Conservation (phyloP, 2,113 vertebrate genomes). For the Struthidea cinerea region DNA sequence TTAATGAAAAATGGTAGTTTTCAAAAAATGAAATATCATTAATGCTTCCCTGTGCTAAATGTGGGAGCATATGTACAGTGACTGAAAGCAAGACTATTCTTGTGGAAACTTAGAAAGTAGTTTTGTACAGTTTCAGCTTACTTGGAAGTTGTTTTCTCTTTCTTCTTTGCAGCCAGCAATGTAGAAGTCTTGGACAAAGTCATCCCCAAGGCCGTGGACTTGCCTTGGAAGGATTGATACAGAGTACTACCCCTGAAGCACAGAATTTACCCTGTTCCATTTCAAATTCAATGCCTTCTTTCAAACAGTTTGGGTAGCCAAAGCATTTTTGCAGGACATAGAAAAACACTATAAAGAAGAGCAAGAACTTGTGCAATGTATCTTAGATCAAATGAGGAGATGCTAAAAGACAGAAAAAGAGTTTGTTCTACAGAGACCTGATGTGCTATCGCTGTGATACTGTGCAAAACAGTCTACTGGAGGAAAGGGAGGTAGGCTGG, state of each 20-base stretch:
- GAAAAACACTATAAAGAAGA: background rate
- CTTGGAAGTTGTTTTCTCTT: background rate
- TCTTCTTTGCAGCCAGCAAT: background rate
- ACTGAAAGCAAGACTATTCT: background rate
- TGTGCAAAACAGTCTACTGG: background rate
- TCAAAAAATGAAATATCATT: background rate
- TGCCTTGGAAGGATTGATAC: background rate
- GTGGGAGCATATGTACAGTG: background rate
- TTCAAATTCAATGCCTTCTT: background rate
- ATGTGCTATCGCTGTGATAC: background rate
- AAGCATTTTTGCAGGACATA: background rate
- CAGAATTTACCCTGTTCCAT: background rate
- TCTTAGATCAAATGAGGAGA: background rate
- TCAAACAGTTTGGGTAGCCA: background rate
- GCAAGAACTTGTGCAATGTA: background rate
- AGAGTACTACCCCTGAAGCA: background rate
- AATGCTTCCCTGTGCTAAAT: background rate
- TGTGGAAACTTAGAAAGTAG: background rate
- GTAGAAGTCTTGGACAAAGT: background rate
- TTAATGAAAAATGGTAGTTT: background rate
- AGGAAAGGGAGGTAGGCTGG: background rate
- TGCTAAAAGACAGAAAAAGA: background rate
- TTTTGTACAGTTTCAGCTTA: background rate
- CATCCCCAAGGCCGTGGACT: background rate
- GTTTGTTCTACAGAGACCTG: background rate